Conservation (phyloP, 2,797 vertebrate genomes). For the Rhabdomys pumilio region DNA sequence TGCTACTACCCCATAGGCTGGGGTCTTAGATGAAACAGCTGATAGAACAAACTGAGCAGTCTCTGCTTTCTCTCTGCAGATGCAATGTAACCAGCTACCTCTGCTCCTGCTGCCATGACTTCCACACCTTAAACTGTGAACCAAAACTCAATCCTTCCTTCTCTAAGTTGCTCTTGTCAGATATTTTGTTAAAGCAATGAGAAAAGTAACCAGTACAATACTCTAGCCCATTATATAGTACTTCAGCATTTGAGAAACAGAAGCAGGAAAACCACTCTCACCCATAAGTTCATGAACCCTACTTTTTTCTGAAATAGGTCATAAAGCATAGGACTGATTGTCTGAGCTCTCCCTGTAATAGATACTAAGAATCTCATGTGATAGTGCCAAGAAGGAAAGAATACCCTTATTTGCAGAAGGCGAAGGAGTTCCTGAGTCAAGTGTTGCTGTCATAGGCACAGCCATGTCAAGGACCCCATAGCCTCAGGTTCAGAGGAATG, state of each 20-base stretch:
- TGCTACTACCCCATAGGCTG: background rate
- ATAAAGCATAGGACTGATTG: background rate
- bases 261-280: conserved; percentile 4
- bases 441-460: background rate
- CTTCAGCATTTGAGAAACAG: background rate
- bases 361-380: background rate
- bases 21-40: background rate
- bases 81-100: background rate
- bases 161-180: background rate
- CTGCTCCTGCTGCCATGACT: background rate
- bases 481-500: background rate
- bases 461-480: background rate
- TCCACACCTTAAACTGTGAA: background rate
- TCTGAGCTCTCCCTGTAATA: background rate
- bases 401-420: background rate
- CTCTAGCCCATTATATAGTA: background rate
- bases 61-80: background rate
- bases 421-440: background rate
- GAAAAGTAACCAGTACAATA: background rate
- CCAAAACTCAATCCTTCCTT: background rate
- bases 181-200: background rate
- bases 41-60: background rate
- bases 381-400: background rate
- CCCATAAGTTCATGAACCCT: background rate
- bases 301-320: background rate